Base-by-base conservation (phyloP, 2,113 vertebrate genomes). In the Paradoxurus hermaphroditus region DNA sequence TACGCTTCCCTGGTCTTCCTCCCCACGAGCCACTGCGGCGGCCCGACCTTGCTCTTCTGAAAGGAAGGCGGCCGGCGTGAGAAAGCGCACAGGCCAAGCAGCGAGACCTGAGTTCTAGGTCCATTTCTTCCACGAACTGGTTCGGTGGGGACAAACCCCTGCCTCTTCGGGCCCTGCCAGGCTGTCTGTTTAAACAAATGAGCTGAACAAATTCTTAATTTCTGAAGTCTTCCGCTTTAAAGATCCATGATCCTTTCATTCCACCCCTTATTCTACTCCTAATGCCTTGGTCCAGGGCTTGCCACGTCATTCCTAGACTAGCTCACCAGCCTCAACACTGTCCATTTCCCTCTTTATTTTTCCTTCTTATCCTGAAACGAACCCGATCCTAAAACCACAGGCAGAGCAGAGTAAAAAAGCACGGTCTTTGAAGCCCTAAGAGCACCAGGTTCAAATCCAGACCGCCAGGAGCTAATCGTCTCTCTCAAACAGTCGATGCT, bases 151-250 rank as follows among this genome's bases (percentile, higher is more conserved):
- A 86, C n/a, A 96, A 59, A 36, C n/a, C 56, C 92, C 86, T 92
- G 95, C 79, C 95, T 36, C 90, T 95, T 70, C 75, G 79, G 62
- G 84, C 53, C 27, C 56, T 72, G 34, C 83, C 86, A 67, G 19
- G 39, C 25, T 87, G 31, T 34, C 13, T 78, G 53, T 83, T 77
- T 72, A 88, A 97, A 91, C 51, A 72, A 75, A 49, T 3, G 7
- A 62, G 23, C 49, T 62, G 36, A 72, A 65, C 41, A 95, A 82
- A 95, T 91, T 65, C 90, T 53, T 79, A 86, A 92, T 75, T 94
- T 95, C 89, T 94, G 16, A 95, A 96, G 36, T 59, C 25, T 86
- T 96, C 51, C 88, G 36, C 84, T 85, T 84, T 56, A 59, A 59
- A 88, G 82, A 51, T 36, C 27, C 13, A 46, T 34, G 23, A 82